These are phyloP conservation scores for Scomber scombrus DNA, from an alignment of 2,113 vertebrate species.

Conservation along the genomic window DNA sequence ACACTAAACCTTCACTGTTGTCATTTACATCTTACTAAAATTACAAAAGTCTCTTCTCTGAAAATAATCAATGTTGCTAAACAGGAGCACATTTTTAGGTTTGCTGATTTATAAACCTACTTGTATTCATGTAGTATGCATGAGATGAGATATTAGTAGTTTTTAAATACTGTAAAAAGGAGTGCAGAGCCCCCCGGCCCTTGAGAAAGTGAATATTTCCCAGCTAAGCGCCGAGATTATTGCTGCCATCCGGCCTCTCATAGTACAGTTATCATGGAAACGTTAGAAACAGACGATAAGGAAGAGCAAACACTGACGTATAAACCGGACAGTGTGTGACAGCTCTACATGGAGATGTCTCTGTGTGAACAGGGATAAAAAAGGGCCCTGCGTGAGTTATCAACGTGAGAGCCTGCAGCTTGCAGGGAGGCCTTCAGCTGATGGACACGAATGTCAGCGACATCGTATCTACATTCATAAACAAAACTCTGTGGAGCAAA, in stretches of 20 bases:
- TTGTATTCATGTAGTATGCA: neutral
- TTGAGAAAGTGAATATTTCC: neutral
- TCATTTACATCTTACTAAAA: neutral
- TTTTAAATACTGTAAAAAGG: neutral
- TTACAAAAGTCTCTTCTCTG: slow-evolving; percentile 9
- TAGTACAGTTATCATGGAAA: slow-evolving; percentile 10
- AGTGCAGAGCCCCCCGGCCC: too few relatives aligned
- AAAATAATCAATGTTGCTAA: neutral
- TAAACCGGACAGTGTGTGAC: slow-evolving; percentile 5
- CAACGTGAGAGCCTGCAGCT: neutral
- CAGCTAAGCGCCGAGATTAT: slow-evolving; percentile 7
- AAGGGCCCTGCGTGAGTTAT: neutral
- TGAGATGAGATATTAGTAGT: neutral
- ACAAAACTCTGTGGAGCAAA: slow-evolving; percentile 11
- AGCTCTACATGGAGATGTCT: neutral
- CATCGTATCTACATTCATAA: neutral
- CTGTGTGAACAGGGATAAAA: neutral
- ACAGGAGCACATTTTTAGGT: too few relatives aligned
- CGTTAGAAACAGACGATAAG: neutral
- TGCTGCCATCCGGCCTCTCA: neutral
- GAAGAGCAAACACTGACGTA: slow-evolving; percentile 33
- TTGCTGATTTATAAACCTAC: neutral
- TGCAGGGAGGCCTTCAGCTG: neutral
- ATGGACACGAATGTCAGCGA: neutral
- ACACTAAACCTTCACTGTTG: neutral